Conservation (phyloP, 2,797 vertebrate genomes). For the Sibirionetta formosa region DNA sequence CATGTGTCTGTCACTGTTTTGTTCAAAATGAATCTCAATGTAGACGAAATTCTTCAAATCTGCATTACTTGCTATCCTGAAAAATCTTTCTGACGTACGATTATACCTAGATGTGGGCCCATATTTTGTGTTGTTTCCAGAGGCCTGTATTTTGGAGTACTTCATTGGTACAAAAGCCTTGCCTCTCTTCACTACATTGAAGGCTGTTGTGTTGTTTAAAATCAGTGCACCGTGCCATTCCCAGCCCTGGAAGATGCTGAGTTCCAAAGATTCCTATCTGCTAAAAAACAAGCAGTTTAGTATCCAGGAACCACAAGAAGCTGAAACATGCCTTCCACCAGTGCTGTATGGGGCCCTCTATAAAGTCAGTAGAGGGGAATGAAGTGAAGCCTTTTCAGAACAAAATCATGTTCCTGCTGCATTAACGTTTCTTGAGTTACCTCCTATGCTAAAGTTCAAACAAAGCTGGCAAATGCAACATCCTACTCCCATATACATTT, state of each 20-base stretch:
- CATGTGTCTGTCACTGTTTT: background rate
- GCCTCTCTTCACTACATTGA: background rate
- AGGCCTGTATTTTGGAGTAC: rapidly evolving
- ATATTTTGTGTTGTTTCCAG: background rate
- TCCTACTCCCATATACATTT: background rate
- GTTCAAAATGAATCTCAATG: background rate
- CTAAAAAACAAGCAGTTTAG: background rate
- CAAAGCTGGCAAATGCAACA: background rate
- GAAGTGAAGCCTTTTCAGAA: background rate
- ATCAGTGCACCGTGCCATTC: background rate
- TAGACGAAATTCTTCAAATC: background rate
- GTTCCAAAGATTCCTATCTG: background rate
- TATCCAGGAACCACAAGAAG: background rate
- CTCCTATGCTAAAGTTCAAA: background rate
- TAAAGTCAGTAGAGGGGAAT: background rate
- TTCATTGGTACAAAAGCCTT: background rate
- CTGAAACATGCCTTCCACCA: background rate
- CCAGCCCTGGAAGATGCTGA: background rate
- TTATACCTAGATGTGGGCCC: background rate
- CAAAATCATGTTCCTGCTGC: background rate
- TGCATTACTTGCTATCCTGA: background rate
- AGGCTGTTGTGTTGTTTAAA: background rate
- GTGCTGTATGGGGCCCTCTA: background rate
- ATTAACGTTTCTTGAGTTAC: background rate
- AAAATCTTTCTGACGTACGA: background rate